Conservation (phyloP, 2,113 vertebrate species). For the Trichechus manatus region DNA sequence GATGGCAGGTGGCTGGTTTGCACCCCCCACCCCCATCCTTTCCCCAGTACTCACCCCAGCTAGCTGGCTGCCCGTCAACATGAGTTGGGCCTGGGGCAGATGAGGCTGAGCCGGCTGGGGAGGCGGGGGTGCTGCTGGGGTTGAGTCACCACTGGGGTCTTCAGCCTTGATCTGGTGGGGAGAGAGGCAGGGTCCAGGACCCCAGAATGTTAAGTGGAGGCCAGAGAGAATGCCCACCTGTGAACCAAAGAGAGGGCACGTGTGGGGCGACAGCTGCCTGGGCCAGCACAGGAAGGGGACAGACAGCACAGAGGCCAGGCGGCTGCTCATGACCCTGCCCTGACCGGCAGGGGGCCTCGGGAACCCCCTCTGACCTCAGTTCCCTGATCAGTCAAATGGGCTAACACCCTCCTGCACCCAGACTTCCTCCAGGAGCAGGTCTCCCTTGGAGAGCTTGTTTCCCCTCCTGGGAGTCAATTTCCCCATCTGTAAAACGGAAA, state of each 20-base stretch:
- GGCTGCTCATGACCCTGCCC: not conserved
- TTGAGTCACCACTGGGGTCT: constrained; percentile 91
- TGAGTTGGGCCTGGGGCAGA: constrained; percentile 94
- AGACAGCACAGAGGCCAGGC: not conserved
- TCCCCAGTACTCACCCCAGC: constrained; percentile 91
- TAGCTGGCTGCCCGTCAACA: constrained; percentile 94
- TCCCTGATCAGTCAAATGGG: not conserved
- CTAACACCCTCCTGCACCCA: not conserved
- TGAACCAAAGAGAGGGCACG: constrained; percentile 76
- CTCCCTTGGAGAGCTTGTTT: not conserved
- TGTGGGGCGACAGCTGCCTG: constrained; percentile 49
- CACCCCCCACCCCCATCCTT: not conserved
- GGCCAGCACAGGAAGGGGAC: not conserved
- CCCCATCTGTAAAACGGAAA: not conserved
- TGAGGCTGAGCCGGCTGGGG: constrained; percentile 89
- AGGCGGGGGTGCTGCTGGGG: constrained; percentile 83
- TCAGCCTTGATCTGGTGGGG: constrained; percentile 91
- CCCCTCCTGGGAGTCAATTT: constrained; percentile 5
- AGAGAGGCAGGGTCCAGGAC: constrained; percentile 80
- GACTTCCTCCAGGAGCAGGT: not conserved
- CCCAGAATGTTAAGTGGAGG: constrained; percentile 84
- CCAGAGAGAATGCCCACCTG: constrained; percentile 84
- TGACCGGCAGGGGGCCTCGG: not conserved
- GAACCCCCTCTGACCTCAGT: not conserved
- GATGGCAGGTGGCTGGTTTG: not conserved